Evolutionary conservation across 2,888 invertebrate genomes (phyloP).

Genomic region (Lasiommata megera): DNA sequence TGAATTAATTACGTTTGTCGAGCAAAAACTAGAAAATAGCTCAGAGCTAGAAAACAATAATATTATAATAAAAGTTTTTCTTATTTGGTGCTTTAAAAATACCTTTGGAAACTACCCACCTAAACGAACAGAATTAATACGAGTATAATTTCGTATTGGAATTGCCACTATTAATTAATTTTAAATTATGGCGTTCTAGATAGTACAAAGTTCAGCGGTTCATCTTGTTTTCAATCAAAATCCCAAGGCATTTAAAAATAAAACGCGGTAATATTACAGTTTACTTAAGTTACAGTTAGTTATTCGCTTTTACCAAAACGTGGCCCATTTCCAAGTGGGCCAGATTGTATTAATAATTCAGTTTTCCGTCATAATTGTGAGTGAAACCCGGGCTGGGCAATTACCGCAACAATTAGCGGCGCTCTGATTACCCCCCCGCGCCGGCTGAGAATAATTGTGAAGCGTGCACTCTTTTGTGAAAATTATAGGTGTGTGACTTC

Average conservation of each 20-base stretch:
- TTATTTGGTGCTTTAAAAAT: too few species aligned
- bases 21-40: too few species aligned
- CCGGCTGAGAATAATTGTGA: conserved; percentile 29
- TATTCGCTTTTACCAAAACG: conserved; percentile 24
- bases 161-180: not conserved
- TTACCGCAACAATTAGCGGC: conserved; percentile 73
- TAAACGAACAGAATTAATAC: too few species aligned
- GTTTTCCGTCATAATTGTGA: conserved; percentile 74
- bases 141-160: too few species aligned
- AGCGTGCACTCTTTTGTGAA: conserved; percentile 21
- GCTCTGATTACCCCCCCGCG: conserved; percentile 61
- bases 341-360: conserved; percentile 61
- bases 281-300: conserved; percentile 18
- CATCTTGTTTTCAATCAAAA: too few species aligned
- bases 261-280: conserved; percentile 1
- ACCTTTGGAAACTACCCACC: too few species aligned
- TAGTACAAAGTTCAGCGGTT: not conserved
- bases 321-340: conserved; percentile 29
- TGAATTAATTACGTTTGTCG: too few species aligned
- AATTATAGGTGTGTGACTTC: conserved; percentile 11
- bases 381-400: conserved; percentile 68
- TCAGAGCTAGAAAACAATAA: too few species aligned
- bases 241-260: not conserved
- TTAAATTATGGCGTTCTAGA: not conserved
- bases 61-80: too few species aligned